These are phyloP conservation scores for Porphyrio hochstetteri DNA, from an alignment of 2,113 vertebrate genomes.

Conservation along the genomic window DNA sequence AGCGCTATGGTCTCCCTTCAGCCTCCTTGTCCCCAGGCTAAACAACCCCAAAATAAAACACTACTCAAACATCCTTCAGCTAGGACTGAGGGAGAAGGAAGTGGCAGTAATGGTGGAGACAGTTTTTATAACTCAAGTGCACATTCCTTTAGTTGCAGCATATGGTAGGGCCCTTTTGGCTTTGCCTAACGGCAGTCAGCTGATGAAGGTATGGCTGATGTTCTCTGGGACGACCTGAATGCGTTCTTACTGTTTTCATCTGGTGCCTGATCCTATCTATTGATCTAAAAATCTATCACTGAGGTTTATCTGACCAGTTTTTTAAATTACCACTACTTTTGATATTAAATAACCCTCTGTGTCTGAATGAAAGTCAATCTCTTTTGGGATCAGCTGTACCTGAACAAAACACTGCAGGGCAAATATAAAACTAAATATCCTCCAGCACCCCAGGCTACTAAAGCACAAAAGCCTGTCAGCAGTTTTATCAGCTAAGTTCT, in stretches of 20 bases:
- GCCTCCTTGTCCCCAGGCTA: too few species aligned
- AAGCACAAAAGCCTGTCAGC: not conserved
- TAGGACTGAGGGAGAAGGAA: not conserved
- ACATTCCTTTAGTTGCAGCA: not conserved
- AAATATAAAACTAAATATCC: not conserved
- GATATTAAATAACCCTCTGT: not conserved
- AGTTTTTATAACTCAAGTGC: not conserved
- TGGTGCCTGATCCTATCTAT: not conserved
- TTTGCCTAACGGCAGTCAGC: not conserved
- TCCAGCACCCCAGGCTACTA: not conserved
- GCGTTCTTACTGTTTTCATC: not conserved
- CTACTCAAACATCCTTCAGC: not conserved
- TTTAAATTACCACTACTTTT: not conserved
- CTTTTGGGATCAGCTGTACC: not conserved
- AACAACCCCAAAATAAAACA: not conserved
- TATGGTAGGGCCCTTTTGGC: not conserved
- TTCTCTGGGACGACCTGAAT: not conserved
- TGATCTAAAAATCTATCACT: not conserved
- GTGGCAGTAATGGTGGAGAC: not conserved
- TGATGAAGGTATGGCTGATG: not conserved
- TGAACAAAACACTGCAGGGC: not conserved
- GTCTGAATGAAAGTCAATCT: not conserved
- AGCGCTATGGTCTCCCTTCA: too few species aligned
- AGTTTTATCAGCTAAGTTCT: not conserved
- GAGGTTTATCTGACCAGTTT: not conserved